Conservation (phyloP, 2,113 vertebrate genomes). For the Garra rufa region DNA sequence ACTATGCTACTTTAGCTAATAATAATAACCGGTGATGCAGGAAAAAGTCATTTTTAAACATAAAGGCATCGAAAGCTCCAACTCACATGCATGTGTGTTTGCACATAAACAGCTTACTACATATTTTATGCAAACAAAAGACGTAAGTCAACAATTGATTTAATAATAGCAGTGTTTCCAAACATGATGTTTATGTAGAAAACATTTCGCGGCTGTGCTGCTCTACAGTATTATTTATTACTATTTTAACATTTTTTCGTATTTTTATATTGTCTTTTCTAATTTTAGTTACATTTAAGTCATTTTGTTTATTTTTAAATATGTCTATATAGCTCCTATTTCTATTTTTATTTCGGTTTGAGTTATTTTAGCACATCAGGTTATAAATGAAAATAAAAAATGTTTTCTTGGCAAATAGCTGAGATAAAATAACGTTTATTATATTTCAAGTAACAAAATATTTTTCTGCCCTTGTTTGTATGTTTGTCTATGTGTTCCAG, state of each 20-base stretch:
- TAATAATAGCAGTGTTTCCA: not conserved
- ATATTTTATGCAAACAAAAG: not conserved
- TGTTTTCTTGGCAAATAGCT: not conserved
- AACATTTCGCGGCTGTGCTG: not conserved
- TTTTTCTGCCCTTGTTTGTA: not conserved
- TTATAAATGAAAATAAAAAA: not conserved
- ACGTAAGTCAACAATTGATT: not conserved
- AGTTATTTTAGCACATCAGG: not conserved
- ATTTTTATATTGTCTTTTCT: not conserved
- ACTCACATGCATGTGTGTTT: not conserved
- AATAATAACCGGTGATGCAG: slow-evolving; percentile 2
- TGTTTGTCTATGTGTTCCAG: slow-evolving; percentile 18
- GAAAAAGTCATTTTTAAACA: not conserved
- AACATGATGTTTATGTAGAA: not conserved
- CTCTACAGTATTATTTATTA: not conserved
- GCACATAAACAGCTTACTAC: not conserved
- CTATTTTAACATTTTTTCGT: too few species aligned
- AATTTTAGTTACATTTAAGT: not conserved
- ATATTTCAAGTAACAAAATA: not conserved
- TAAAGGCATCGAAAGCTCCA: not conserved
- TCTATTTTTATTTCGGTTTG: not conserved
- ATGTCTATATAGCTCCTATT: not conserved
- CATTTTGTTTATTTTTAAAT: not conserved
- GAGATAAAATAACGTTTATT: not conserved
- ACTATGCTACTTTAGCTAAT: slow-evolving; percentile 31